These are phyloP conservation scores for Galagoides demidoff DNA, from an alignment of 2,797 vertebrate species.

Conservation along the genomic window DNA sequence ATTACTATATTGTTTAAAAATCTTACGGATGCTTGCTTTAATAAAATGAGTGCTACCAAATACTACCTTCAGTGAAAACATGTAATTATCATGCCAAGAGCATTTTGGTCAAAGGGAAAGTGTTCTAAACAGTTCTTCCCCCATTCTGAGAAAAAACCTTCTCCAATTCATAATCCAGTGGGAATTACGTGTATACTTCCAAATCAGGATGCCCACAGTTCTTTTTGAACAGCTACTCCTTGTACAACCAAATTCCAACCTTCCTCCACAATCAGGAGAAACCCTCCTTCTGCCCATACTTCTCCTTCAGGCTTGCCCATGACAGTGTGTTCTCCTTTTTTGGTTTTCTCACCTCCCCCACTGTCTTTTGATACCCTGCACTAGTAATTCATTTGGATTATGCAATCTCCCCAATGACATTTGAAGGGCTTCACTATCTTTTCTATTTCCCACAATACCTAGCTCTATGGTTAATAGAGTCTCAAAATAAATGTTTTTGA, in stretches of 20 bases:
- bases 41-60: conserved; percentile 1
- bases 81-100: neutral
- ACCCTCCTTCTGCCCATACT: neutral
- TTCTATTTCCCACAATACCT: neutral
- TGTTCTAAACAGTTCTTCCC: neutral
- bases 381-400: neutral
- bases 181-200: neutral
- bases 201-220: neutral
- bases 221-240: neutral
- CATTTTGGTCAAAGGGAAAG: neutral
- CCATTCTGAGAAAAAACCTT: neutral
- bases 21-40: neutral
- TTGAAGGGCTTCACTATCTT: neutral
- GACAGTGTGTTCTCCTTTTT: neutral
- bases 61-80: neutral
- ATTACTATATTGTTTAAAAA: neutral
- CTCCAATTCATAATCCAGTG: neutral
- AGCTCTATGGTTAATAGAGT: neutral
- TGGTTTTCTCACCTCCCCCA: neutral
- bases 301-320: neutral
- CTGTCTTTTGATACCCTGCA: neutral
- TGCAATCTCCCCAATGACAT: neutral
- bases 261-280: neutral
- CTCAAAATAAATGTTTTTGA: neutral
- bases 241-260: neutral